Evolutionary conservation across 2,888 invertebrate species (phyloP), one percentile per base, ranked within the genome.

Genomic region (Oligia latruncula): DNA sequence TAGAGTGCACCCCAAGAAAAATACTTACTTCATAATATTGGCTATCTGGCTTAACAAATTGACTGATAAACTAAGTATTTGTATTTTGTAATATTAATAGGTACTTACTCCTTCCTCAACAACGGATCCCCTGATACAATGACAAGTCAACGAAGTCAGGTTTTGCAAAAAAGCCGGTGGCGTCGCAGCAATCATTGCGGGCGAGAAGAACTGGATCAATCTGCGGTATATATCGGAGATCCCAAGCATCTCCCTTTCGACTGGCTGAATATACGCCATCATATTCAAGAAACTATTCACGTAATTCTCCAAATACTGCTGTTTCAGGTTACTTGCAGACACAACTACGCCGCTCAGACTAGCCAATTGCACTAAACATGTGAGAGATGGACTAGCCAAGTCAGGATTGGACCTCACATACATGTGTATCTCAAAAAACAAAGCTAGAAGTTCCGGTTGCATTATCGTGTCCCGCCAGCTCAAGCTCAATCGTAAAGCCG

Each of bases 391-490:
- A 92, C 98, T 98, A 15, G 98, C 97, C 89, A 99, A 96, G 68
- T 98, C 98, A 43, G 98, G 98, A 92, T 98, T 97, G 68, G 97
- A 97, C 71, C 99, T 97, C 9, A 99, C 98, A 95, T 98, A 98
- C 97, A 98, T 98, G 94, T 99, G 99, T 60, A 98, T 96, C 92
- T 98, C 98, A 92, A 98, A 99, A 95, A 99, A 98, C 64, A 99
- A 94, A n/a, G 98, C 97, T 71, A 98, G 93, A 29, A 99, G 95
- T 84, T 97, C 97, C 4, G 98, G 98, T 90, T 98, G 98, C 85
- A 98, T 96, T 86, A 99, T 97, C 0, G 98, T 97, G 83, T 98
- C 98, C 80, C 97, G 97, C 99, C 99, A 99, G 87, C 94, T 95
- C 29, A 97, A 74, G 98, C 97, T 92, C 97, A 97, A 97, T 35